These are phyloP conservation scores for Forficula auricularia DNA, from an alignment of 1,140 invertebrate genomes.

Conservation along the genomic window DNA sequence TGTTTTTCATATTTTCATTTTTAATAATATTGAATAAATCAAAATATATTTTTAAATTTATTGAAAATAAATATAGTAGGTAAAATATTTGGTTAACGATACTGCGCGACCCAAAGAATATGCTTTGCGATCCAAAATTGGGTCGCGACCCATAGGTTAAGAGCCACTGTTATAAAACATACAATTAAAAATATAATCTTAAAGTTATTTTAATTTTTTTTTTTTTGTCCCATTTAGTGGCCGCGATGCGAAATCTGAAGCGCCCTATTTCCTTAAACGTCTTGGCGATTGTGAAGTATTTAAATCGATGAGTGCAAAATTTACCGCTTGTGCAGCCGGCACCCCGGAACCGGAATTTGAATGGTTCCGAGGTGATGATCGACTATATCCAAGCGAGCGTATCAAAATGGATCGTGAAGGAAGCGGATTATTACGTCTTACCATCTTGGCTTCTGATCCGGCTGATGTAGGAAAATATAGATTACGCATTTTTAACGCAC, in stretches of 20 bases:
- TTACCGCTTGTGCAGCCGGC: slow-evolving; percentile 73
- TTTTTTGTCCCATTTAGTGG: slow-evolving; percentile 32
- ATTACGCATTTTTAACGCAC: slow-evolving; percentile 61
- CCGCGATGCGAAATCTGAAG: slow-evolving; percentile 53
- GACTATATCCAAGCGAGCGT: slow-evolving; percentile 59
- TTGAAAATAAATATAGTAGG: too few species aligned
- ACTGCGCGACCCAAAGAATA: too few species aligned
- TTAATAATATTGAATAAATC: too few species aligned
- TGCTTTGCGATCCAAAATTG: too few species aligned
- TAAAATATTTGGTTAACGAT: too few species aligned
- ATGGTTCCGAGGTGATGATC: slow-evolving; percentile 65
- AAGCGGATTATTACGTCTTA: slow-evolving; percentile 60
- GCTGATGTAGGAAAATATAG: slow-evolving; percentile 68
- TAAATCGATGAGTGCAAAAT: slow-evolving; percentile 74
- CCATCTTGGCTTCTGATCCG: slow-evolving; percentile 47
- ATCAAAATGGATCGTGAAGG: slow-evolving; percentile 66
- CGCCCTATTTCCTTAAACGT: slow-evolving; percentile 72
- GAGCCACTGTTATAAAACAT: too few species aligned
- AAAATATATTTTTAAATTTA: too few species aligned
- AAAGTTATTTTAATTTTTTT: slow-evolving; percentile 7
- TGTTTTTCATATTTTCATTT: too few species aligned
- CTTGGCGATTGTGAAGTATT: slow-evolving; percentile 77
- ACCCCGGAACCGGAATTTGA: slow-evolving; percentile 69
- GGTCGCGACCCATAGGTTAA: too few species aligned
- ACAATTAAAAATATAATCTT: too few species aligned